These are phyloP conservation scores for Hermetia illucens DNA, from an alignment of 1,140 invertebrate species.

Conservation along the genomic window DNA sequence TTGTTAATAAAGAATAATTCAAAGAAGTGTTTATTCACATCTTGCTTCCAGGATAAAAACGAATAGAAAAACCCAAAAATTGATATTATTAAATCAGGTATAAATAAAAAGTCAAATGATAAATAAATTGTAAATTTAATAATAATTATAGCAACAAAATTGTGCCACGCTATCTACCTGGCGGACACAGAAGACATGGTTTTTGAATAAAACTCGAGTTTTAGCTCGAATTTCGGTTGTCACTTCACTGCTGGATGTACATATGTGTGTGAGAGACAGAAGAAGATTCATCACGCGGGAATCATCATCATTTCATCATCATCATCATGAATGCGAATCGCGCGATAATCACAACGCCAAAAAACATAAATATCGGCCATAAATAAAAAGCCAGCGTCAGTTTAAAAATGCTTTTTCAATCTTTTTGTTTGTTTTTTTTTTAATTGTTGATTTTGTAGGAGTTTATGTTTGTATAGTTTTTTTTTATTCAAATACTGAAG, in stretches of 20 bases:
- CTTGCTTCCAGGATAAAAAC: too few relatives aligned
- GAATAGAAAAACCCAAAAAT: too few relatives aligned
- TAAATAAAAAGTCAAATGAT: too few relatives aligned
- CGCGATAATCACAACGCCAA: not conserved
- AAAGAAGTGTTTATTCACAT: too few relatives aligned
- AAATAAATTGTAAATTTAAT: too few relatives aligned
- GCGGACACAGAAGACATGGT: not conserved
- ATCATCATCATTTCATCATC: too few relatives aligned
- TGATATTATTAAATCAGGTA: too few relatives aligned
- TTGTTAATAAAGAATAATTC: too few relatives aligned
- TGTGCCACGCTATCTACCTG: not conserved
- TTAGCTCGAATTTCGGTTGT: not conserved
- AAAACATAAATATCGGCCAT: conserved; percentile 1
- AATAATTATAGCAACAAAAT: not conserved
- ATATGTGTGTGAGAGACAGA: too few relatives aligned
- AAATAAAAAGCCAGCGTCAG: conserved; percentile 1
- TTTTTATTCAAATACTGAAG: not conserved
- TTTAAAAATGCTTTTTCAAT: conserved; percentile 1
- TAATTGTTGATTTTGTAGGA: too few relatives aligned
- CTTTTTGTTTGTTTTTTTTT: too few relatives aligned
- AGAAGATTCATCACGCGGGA: too few relatives aligned
- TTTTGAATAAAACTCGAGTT: not conserved
- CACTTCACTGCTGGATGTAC: not conserved
- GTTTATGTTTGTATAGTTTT: not conserved
- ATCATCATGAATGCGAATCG: not conserved